Conservation (phyloP, 2,888 invertebrate genomes). For the Ariolimax columbianus region DNA sequence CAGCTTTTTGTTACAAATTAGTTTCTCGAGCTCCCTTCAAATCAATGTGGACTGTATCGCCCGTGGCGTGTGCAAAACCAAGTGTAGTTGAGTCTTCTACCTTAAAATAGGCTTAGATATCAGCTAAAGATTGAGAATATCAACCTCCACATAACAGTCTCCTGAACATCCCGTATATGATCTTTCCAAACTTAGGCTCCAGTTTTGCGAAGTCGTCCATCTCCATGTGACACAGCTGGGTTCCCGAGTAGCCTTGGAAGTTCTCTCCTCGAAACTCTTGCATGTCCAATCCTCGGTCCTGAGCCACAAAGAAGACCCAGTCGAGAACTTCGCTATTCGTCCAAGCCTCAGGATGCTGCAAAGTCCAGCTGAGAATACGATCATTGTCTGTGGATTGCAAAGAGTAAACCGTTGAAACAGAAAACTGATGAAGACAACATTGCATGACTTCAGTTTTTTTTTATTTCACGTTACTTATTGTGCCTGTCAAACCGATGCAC, state of each 20-base stretch:
- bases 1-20: too few species aligned
- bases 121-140: too few species aligned
- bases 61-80: too few species aligned
- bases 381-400: slow-evolving; percentile 53
- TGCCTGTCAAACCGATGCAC: too few species aligned
- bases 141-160: slow-evolving; percentile 50
- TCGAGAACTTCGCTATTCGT: slow-evolving; percentile 66
- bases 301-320: slow-evolving; percentile 69
- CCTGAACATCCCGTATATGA: slow-evolving; percentile 56
- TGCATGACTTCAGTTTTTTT: too few species aligned
- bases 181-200: slow-evolving; percentile 66
- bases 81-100: too few species aligned
- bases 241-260: slow-evolving; percentile 67
- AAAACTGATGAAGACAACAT: too few species aligned
- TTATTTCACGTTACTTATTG: too few species aligned
- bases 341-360: slow-evolving; percentile 70
- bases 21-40: too few species aligned
- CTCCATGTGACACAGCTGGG: slow-evolving; percentile 66
- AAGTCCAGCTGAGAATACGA: slow-evolving; percentile 65
- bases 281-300: slow-evolving; percentile 65
- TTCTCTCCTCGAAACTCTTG: slow-evolving; percentile 67
- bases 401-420: not conserved
- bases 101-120: too few species aligned
- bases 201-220: slow-evolving; percentile 62
- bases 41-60: too few species aligned